Base-by-base conservation (phyloP, 2,113 vertebrate genomes). In the Oryzias woworae region DNA sequence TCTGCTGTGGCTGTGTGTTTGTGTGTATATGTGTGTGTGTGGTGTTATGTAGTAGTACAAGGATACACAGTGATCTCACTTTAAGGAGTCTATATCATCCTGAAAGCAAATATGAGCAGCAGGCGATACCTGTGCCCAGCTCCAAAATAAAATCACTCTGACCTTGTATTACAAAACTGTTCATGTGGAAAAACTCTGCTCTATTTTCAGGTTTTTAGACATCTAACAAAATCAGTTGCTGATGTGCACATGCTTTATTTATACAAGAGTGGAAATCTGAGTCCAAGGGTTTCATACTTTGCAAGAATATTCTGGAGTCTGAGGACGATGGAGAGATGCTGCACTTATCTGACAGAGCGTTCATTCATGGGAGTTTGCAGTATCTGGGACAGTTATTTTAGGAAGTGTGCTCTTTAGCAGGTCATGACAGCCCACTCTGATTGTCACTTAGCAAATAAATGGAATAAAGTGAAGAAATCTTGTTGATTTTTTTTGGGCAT, bases 381-480 rank as follows among this genome's bases (percentile, higher is more conserved):
- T 60, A 69, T 83, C 75, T 88, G 80, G 86, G 84, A 76, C 88
- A 82, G 83, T 75, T 87, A 87, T 87, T 88, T 88, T 81, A 58
- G 57, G 87, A 58, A 20, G 42, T 22, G 44, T 77, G 48, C 52
- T 62, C 67, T 69, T 82, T 66, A 74, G 78, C 66, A 62, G 81
- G 84, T 82, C 84, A 82, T 67, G 72, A 76, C 75, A 76, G 68
- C 74, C 60, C 60, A 36, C 53, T 4, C 50, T 75, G 65, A 69
- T 85, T 75, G 48, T 73, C 69, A 73, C 62, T 53, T 12, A 2
- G 46, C 14, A 54, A 22, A 65, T 65, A 53, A 63, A 60, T 53
- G 45, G 23, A 78, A 62, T 23, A n/a, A 18, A 61, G 56, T 3
- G 10, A 42, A 43, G 44, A 46, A 28, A 42, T 52, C 24, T 24